Conservation (phyloP, 2,797 vertebrate genomes). For the Peromyscus attwateri region DNA sequence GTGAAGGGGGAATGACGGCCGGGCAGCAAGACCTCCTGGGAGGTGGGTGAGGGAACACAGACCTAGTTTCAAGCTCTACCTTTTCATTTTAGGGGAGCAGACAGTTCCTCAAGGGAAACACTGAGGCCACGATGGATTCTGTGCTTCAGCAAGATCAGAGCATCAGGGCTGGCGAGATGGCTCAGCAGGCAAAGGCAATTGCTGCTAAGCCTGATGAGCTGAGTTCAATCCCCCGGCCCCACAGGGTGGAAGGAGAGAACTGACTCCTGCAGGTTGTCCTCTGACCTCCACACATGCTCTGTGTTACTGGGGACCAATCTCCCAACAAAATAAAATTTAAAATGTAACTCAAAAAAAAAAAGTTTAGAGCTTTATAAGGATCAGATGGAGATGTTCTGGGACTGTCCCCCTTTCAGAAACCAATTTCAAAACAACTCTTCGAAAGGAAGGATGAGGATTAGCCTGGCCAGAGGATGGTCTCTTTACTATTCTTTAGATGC, state of each 20-base stretch:
- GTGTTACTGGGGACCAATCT: background rate
- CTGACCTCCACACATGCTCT: background rate
- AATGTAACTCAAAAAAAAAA: background rate
- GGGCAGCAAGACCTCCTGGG: slow-evolving; percentile 65
- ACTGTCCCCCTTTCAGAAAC: background rate
- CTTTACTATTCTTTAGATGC: background rate
- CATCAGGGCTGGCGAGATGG: background rate
- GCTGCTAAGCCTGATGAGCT: background rate
- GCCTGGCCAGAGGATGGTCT: background rate
- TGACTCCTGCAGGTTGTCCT: background rate
- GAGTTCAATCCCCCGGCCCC: background rate
- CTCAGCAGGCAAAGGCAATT: background rate
- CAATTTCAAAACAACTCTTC: background rate
- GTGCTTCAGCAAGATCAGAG: background rate
- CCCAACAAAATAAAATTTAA: background rate
- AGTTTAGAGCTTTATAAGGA: background rate
- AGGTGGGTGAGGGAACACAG: slow-evolving; percentile 40
- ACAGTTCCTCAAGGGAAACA: background rate
- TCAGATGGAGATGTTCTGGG: background rate
- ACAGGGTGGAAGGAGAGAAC: background rate
- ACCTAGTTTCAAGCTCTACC: slow-evolving; percentile 25
- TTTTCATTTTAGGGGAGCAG: background rate
- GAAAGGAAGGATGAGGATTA: background rate
- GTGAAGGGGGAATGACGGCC: slow-evolving; percentile 3
- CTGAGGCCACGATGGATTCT: background rate